A percentile compares a stretch with the other conserved stretches of the same genome.
Conservation (phyloP, 2,888 invertebrate species). For the Perdita meconis region DNA sequence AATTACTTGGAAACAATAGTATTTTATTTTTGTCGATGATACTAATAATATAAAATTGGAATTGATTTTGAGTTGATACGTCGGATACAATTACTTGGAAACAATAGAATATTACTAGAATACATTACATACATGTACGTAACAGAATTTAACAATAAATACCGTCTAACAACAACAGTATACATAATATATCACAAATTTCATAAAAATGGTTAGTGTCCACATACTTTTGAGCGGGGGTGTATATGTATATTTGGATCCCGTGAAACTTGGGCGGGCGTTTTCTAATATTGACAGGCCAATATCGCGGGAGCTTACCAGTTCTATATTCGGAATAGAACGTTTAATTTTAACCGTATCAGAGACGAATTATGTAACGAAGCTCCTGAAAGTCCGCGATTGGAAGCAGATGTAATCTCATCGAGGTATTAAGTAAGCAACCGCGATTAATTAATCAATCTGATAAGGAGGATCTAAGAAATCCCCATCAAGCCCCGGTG, state of each 20-base stretch:
- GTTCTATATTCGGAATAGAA: not conserved
- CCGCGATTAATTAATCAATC: not conserved
- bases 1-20: too few relatives aligned
- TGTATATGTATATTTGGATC: constrained; percentile 1
- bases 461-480: not conserved
- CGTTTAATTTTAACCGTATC: not conserved
- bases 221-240: too few relatives aligned
- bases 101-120: too few relatives aligned
- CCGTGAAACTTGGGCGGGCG: not conserved
- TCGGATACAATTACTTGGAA: too few relatives aligned
- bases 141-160: too few relatives aligned
- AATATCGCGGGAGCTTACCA: not conserved
- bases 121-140: too few relatives aligned
- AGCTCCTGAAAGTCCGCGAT: not conserved
- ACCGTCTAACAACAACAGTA: too few relatives aligned
- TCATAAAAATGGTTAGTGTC: too few relatives aligned
- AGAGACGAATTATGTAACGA: not conserved
- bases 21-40: too few relatives aligned
- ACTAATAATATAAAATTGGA: too few relatives aligned
- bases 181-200: too few relatives aligned
- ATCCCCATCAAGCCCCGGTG: not conserved
- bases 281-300: not conserved
- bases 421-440: not conserved
- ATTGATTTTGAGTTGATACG: too few relatives aligned
- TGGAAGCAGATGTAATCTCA: not conserved